Evolutionary conservation across 2,113 vertebrate species (phyloP), one percentile per base, ranked within the genome.

Genomic region (Phyllostomus discolor): DNA sequence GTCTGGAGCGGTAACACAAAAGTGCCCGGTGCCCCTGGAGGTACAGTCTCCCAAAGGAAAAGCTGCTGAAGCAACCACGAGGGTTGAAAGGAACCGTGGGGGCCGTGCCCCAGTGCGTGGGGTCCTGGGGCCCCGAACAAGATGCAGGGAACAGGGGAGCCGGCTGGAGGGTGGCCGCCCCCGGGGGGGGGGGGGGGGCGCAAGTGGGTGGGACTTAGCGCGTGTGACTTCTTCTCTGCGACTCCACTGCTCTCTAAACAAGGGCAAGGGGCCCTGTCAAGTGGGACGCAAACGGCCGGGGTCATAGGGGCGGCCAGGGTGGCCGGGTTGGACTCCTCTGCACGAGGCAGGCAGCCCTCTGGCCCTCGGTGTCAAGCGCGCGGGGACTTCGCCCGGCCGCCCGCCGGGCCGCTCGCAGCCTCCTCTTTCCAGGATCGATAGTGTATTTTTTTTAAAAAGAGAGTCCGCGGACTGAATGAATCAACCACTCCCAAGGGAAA

Each of bases 351-450:
- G 66, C 46, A 26, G 69, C 90, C 64, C 62, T 64, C 86, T 35
- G 90, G 57, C 64, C 82, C 84, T 54, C 12, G 66, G 86, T 46
- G 62, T 50, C 75, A 22, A 35, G 62, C 2, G 88, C 8, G 14
- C 62, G 20, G 33, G 85, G 75, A 86, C 70, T 54, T 17, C 10
- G 57, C 75, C 62, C 5, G 14, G 52, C 15, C 48, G 38, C 38
- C 38, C 54, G 41, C 80, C 4, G 38, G 31, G 22, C 41, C 20
- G 57, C 59, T 50, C 35, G 10, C 69, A 26, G 54, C 52, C 20
- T 46, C 35, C 80, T 35, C 95, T 94, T 90, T 90, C 90, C 82
- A 96, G 80, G 90, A 97, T 92, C 84, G 66, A 95, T 48, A 81
- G 78, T 88, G 35, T 94, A 3, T 41, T 41, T 95, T 85, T 91